Evolutionary conservation across 2,797 vertebrate genomes (phyloP), one percentile per base, ranked within the genome.

Genomic region (Esox lucius): DNA sequence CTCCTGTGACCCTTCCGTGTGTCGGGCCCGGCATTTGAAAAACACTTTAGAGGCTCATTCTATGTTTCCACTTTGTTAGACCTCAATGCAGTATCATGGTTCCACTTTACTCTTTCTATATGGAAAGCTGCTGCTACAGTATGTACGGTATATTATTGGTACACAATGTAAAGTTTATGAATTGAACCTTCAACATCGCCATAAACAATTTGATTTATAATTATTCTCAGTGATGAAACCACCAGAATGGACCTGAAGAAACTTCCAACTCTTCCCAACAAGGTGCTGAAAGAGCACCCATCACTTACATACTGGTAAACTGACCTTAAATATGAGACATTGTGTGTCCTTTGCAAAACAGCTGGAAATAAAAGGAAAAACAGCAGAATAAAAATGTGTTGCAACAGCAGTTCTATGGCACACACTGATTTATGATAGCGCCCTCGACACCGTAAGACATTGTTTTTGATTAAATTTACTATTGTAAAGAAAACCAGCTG

Each of bases 241-340:
- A 92, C 97, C 5, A 90, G 95, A 85, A 94, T 93, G 75, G 96
- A 98, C 79, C 91, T 99, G 87, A 99, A 96, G 93, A 96, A 96
- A 0, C 93, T 98, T 56, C 96, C 97, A 1, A 95, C 93, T 76
- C 94, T 99, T 80, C 97, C 98, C 64, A 99, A 97, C 73, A 97
- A 95, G 92, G 96, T 96, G 0, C 93, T 99, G n/a, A 97, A 99
- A 88, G 98, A 99, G 53, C 98, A 99, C 76, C 98, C 98, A 0
- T 99, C 98, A 0, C 93, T 99, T 0, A 95, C 96, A 51, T 98
- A 98, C 90, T 99, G 98, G 97, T 99, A 94, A 1, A 71, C 7
- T 70, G 5, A 35, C 62, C n/a, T 24, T 12, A 17, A 51, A 61
- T 35, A 73, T n/a, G 17, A 22, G 16, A 28, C 26, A 2, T 51